Percentiles rank a stretch among this genome's conserved stretches.
Conservation (phyloP, 2,888 invertebrate genomes). For the Synergus laeviventris region DNA sequence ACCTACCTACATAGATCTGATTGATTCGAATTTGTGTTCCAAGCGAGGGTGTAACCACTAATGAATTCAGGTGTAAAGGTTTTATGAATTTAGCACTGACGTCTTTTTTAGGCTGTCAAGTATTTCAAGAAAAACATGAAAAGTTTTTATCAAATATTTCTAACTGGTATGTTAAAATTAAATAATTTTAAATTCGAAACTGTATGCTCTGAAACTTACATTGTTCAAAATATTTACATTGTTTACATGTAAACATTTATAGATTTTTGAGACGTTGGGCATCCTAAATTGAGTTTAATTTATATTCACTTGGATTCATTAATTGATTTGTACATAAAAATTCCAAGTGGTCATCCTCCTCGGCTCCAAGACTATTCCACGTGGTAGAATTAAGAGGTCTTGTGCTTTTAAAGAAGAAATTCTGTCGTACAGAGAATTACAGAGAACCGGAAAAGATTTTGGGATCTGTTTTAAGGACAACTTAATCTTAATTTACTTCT, state of each 20-base stretch:
- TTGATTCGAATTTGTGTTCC: slow-evolving; percentile 32
- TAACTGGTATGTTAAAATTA: too few relatives aligned
- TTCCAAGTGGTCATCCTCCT: background rate
- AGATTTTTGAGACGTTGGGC: background rate
- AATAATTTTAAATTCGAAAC: background rate
- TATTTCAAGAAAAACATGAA: background rate
- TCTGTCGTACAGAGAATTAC: slow-evolving; percentile 13
- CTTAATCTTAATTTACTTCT: slow-evolving; percentile 30
- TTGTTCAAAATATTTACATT: too few relatives aligned
- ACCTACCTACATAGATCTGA: slow-evolving; percentile 62
- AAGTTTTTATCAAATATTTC: too few relatives aligned
- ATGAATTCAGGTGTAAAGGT: background rate
- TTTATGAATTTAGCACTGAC: slow-evolving; percentile 1
- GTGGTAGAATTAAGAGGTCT: background rate
- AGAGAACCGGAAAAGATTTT: slow-evolving; percentile 13
- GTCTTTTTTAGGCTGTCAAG: background rate
- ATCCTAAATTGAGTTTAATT: background rate
- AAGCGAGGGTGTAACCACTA: background rate
- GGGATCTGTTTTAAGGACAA: background rate
- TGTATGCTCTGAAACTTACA: too few relatives aligned
- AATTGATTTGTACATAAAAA: slow-evolving; percentile 3
- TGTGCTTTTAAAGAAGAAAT: slow-evolving; percentile 18
- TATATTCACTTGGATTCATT: background rate
- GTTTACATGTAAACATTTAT: too few relatives aligned
- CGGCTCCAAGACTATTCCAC: background rate